These are phyloP conservation scores for Loris lydekkerianus DNA, from an alignment of 2,797 vertebrate species.

Conservation along the genomic window DNA sequence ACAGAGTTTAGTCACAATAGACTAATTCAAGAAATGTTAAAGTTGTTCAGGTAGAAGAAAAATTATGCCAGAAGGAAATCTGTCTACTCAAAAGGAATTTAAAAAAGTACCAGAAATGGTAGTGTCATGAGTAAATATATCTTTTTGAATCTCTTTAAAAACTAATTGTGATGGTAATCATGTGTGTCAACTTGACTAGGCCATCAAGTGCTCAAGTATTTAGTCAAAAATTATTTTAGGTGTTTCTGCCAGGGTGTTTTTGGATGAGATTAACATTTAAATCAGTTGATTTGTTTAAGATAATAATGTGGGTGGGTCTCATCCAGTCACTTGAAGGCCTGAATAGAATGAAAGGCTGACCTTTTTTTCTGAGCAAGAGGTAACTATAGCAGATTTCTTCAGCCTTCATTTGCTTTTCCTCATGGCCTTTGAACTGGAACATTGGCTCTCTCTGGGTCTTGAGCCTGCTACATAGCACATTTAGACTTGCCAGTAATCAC, in stretches of 20 bases:
- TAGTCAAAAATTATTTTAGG: neutral
- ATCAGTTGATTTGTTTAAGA: neutral
- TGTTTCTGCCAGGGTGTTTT: neutral
- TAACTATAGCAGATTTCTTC: neutral
- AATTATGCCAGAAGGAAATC: neutral
- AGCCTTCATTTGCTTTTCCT: neutral
- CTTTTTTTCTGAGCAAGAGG: neutral
- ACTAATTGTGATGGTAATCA: neutral
- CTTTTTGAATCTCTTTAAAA: neutral
- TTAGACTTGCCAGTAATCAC: neutral
- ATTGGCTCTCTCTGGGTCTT: neutral
- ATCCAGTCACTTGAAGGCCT: neutral
- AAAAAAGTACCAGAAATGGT: neutral
- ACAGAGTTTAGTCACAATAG: neutral
- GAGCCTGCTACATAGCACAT: neutral
- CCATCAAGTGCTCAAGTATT: neutral
- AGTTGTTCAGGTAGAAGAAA: neutral
- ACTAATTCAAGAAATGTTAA: neutral
- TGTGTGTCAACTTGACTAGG: neutral
- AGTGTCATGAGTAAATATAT: neutral
- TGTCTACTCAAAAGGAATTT: neutral
- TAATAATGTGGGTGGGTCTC: neutral
- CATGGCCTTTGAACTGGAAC: neutral
- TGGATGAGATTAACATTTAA: neutral
- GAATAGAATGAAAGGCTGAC: neutral